Evolutionary conservation across 2,113 vertebrate species (phyloP).

Genomic region (Callorhinus ursinus): DNA sequence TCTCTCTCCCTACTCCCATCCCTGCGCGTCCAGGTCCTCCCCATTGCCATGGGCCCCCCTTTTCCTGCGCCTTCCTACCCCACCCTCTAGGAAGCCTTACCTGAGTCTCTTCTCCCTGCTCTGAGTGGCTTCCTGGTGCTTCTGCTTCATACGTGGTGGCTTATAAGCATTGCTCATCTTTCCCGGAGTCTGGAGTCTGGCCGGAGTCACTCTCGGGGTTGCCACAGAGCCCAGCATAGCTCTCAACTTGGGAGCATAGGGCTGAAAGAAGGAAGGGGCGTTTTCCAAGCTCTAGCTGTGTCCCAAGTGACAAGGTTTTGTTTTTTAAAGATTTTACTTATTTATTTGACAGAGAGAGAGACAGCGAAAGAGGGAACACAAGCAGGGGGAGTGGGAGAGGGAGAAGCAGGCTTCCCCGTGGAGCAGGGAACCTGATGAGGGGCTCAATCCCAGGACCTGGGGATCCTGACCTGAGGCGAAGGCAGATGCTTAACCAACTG

Average conservation of each 20-base stretch:
- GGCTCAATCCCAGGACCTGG: no score
- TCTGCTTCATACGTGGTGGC: neutral
- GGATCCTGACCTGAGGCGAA: no score
- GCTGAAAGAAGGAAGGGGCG: neutral
- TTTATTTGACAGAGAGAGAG: no score
- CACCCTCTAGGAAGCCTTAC: neutral
- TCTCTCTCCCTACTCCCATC: neutral
- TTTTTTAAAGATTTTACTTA: no score
- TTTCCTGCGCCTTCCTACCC: neutral
- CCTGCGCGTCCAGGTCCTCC: neutral
- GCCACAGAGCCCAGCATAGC: neutral
- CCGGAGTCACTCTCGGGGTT: neutral
- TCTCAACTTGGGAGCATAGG: neutral
- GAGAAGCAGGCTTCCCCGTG: no score
- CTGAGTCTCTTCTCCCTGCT: neutral
- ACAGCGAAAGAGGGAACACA: no score
- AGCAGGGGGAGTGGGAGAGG: no score
- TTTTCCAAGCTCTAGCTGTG: constrained; percentile 3
- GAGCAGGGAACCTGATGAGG: no score
- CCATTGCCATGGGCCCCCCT: neutral
- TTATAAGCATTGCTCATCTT: neutral
- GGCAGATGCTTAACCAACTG: no score
- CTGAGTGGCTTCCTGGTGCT: neutral
- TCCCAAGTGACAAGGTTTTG: neutral
- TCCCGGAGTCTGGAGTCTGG: neutral